A percentile compares a stretch with the other conserved stretches of the same genome.
These are phyloP conservation scores for Callinectes sapidus DNA, from an alignment of 2,888 invertebrate species.

Conservation along the genomic window DNA sequence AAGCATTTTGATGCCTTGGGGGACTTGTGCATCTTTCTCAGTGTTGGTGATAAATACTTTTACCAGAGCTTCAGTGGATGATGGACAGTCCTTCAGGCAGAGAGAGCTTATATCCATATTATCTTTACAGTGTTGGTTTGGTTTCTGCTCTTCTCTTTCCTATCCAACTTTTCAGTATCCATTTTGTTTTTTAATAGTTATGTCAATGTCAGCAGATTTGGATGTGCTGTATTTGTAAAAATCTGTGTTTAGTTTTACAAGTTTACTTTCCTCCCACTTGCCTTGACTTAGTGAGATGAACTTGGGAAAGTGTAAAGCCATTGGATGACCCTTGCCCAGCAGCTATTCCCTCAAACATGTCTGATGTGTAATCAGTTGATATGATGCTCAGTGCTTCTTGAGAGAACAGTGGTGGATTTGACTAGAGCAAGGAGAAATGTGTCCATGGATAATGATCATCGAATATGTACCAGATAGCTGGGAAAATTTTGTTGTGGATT, in stretches of 20 bases:
- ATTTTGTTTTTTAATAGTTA: not conserved
- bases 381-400: not conserved
- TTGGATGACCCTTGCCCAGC: not conserved
- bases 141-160: constrained; percentile 4
- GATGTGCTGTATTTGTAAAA: not conserved
- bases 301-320: not conserved
- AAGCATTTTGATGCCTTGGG: constrained; percentile 25
- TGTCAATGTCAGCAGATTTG: not conserved
- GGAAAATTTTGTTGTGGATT: no score
- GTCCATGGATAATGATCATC: no score
- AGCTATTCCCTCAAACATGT: not conserved
- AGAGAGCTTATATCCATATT: constrained; percentile 28
- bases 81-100: constrained; percentile 2
- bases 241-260: not conserved
- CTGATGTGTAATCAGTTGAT: not conserved
- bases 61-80: not conserved
- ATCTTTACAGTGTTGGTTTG: not conserved
- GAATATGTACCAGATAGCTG: no score
- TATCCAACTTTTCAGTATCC: not conserved
- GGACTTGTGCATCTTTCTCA: not conserved
- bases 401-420: not conserved
- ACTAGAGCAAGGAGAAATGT: no score
- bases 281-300: not conserved
- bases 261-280: not conserved
- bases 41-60: constrained; percentile 10